phyloP scores from a whole-genome alignment of 1,140 invertebrate species.

The Ylistrum balloti region DNA sequence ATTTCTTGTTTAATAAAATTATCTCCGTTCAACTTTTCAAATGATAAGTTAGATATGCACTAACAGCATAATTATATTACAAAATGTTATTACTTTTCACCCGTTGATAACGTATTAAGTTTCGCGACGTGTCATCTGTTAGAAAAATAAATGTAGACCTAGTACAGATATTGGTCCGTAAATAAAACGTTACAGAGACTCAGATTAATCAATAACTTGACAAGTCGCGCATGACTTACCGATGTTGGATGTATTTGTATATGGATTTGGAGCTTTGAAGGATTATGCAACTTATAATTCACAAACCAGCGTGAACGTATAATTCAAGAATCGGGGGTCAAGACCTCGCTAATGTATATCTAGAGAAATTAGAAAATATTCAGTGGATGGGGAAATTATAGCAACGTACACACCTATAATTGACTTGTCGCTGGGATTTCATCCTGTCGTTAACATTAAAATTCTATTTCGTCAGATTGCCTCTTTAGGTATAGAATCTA shows the following conservation, averaged over 20 bases:
- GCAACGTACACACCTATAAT: neutral
- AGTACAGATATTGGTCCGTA: neutral
- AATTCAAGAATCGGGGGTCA: neutral
- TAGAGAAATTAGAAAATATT: neutral
- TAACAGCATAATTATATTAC: too few relatives aligned
- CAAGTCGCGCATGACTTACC: neutral
- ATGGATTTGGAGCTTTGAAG: neutral
- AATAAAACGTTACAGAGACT: neutral
- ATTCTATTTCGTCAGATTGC: too few relatives aligned
- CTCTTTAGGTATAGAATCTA: too few relatives aligned
- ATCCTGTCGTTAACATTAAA: neutral
- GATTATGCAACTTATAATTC: constrained; percentile 29
- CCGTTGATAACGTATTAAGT: neutral
- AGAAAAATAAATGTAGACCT: neutral
- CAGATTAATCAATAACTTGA: neutral
- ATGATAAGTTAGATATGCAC: too few relatives aligned
- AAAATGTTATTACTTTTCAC: neutral
- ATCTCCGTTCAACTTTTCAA: too few relatives aligned
- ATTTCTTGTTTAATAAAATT: too few relatives aligned
- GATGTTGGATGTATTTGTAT: neutral
- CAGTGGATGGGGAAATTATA: neutral
- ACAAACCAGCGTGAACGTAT: neutral
- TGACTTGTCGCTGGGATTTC: neutral
- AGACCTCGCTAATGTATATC: neutral
- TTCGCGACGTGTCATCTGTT: neutral